Evolutionary conservation across 1,140 invertebrate species (phyloP), one percentile per base, ranked within the genome.

Genomic region (Ylistrum balloti): DNA sequence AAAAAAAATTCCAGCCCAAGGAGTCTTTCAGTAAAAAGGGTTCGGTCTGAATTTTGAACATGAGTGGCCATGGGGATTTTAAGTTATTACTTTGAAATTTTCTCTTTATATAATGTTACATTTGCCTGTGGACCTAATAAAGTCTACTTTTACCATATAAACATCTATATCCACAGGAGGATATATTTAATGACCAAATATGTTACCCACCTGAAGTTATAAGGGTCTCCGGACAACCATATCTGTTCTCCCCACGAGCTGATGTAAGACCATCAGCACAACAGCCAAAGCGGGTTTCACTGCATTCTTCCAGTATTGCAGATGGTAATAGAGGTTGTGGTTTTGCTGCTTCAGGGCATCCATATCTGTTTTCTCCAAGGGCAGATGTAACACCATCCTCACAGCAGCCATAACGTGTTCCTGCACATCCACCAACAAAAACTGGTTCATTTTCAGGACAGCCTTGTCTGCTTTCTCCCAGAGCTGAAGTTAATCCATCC

Each of bases 341-440:
- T 74, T 22, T 38, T 7, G 5, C 5, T 13, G 35, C 13, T 38
- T 38, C 35, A 20, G 56, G 56, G 17, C 56, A 74, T 1, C 56
- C 56, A 11, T 74, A 74, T 74, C 56, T 74, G 11, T 28, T 74
- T 74, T 74, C 56, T n/a, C 56, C 99, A 94, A 97, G 97, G 33
- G 98, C 98, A 35, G 97, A 96, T 0, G 98, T 98, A 86, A 98
- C 96, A 0, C 98, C 98, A 96, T 99, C 99, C 20, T 98, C 97
- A 95, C 99, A 99, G 95, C 99, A 99, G 33, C 98, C 98, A 95
- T 98, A 99, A 94, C 98, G 97, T 95, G 98, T 98, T 3, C 90
- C 86, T 28, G 20, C 56, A 74, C 56, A 74, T n/a, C 56, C 56
- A 28, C 56, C 56, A 20, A 56, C 17, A 7, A 38, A 38, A 56